phyloP scores from a whole-genome alignment of 2,888 invertebrate species.

The Molanna angustata region DNA sequence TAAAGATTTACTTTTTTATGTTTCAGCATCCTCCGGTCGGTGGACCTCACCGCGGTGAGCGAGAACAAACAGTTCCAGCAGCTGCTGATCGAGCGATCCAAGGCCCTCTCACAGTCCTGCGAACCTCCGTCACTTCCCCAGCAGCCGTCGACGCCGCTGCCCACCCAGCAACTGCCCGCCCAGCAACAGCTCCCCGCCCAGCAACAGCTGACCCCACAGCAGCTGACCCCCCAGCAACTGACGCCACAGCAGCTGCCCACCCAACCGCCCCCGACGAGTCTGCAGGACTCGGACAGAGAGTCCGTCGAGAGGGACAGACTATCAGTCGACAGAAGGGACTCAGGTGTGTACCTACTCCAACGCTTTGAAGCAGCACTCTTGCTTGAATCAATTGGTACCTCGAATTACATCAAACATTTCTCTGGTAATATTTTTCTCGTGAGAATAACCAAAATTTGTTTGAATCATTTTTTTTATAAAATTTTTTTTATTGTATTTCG shows the following conservation, averaged over 20 bases:
- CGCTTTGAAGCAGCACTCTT: constrained; percentile 18
- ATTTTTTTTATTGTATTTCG: too few relatives aligned
- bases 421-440: not conserved
- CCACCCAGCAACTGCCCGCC: constrained; percentile 23
- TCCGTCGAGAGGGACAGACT: constrained; percentile 35
- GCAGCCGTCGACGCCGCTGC: constrained; percentile 39
- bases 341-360: constrained; percentile 31
- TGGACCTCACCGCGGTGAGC: constrained; percentile 65
- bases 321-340: constrained; percentile 36
- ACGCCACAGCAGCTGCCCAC: constrained; percentile 35
- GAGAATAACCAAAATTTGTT: too few relatives aligned
- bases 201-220: constrained; percentile 19
- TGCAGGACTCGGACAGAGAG: constrained; percentile 34
- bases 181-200: constrained; percentile 26
- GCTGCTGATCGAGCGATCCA: constrained; percentile 73
- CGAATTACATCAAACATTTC: not conserved
- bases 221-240: constrained; percentile 36
- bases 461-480: too few relatives aligned
- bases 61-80: constrained; percentile 67
- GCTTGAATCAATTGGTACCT: not conserved
- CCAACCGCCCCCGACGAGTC: constrained; percentile 35
- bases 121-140: constrained; percentile 41
- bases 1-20: constrained; percentile 35
- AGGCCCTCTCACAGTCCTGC: constrained; percentile 49
- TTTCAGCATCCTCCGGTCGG: constrained; percentile 72